Conservation (phyloP, 37 sponge, comb jelly and placozoan genomes). For the Aphrocallistes beatrix region DNA sequence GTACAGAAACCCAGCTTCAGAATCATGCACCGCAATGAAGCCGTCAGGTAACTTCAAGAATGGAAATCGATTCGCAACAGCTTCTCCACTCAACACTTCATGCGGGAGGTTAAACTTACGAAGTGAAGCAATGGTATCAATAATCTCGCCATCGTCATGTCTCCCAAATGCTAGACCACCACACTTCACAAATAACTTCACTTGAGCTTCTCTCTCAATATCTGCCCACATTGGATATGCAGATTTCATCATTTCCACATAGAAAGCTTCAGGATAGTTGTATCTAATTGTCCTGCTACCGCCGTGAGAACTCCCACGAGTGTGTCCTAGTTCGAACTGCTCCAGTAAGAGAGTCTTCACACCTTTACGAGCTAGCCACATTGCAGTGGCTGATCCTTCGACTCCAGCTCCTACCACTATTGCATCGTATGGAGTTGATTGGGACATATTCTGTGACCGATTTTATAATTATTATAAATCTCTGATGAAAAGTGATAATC, state of each 20-base stretch:
- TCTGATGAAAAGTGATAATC: no score
- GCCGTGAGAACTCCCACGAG: constrained; percentile 81
- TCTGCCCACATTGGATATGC: constrained; percentile 56
- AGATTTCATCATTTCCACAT: constrained; percentile 60
- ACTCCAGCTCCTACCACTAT: constrained; percentile 74
- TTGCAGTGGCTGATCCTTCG: constrained; percentile 69
- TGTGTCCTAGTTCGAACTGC: constrained; percentile 56
- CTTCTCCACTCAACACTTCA: neutral
- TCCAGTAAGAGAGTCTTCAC: neutral
- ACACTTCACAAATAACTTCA: constrained; percentile 22
- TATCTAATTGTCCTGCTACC: constrained; percentile 50
- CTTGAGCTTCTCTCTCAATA: constrained; percentile 44
- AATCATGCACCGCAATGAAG: constrained; percentile 44
- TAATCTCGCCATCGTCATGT: neutral
- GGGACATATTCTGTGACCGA: no score
- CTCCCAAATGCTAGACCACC: neutral
- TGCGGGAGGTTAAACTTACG: neutral
- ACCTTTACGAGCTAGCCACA: constrained; percentile 25
- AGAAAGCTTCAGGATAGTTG: constrained; percentile 36
- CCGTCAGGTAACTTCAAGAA: constrained; percentile 39
- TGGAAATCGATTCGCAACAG: neutral
- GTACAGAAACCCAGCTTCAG: constrained; percentile 43
- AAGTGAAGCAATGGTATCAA: neutral
- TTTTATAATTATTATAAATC: no score
- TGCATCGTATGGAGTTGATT: constrained; percentile 31